Base-by-base conservation (phyloP, 2,888 invertebrate genomes). In the Latrodectus hesperus region DNA sequence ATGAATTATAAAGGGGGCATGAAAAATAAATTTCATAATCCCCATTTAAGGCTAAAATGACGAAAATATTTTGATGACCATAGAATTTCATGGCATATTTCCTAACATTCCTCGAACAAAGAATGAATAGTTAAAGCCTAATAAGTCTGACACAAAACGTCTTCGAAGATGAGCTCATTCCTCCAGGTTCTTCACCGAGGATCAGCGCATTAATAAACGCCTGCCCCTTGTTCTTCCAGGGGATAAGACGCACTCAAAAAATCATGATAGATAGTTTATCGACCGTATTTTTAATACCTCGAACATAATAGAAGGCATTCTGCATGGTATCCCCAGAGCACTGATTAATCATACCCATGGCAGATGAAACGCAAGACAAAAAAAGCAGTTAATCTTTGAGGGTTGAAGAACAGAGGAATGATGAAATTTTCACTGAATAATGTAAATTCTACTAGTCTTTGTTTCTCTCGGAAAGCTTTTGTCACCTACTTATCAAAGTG, bases 301-400 rank as follows among this genome's bases (percentile, higher is more conserved):
- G 73, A 73, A 64, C 55, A 81, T 81, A 81, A 81, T 81, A 53
- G 65, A 81, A 73, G 52, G 60, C 17, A 38, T 70, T 16, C 22
- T 60, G 38, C 67, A 51, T 72, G n/a, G 22, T 64, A 49, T 73
- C n/a, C 67, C 70, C 73, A 53, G 73, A 64, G 64, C 73, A 60
- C 65, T 81, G 64, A 81, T 81, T 81, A 81, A 81, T 81, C 81
- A 81, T 81, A 12, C 67, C 14, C 73, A 65, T 73, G 73, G 17
- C 81, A 73, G 22, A 22, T 12, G 81, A 52, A 11, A 22, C 64
- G 14, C 64, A 72, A 81, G 73, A 81, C 81, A 73, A 81, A 55
- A 55, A 55, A 55, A 55, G 16, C 11, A 55, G 55, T 55, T 55
- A 55, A 55, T 3, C 16, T 55, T 14, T 6, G 55, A 55, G 55